phyloP scores from a whole-genome alignment of 1,140 invertebrate genomes.

The Drosophila equinoxialis region DNA sequence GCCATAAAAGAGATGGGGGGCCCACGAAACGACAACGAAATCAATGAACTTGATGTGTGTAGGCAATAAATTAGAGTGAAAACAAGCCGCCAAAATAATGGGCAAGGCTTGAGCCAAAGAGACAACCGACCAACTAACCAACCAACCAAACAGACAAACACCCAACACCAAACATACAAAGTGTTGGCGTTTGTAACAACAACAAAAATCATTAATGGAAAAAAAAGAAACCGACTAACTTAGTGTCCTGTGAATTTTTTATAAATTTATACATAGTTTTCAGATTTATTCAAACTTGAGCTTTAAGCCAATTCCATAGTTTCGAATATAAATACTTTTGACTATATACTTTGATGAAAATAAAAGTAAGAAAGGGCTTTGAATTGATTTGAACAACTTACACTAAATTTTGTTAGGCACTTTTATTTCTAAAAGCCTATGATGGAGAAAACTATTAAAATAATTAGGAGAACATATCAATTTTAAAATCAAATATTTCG shows the following conservation, averaged over 20 bases:
- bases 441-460: too few relatives aligned
- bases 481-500: too few relatives aligned
- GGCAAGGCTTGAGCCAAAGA: slow-evolving; percentile 40
- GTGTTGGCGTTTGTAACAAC: slow-evolving; percentile 54
- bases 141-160: slow-evolving; percentile 10
- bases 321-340: too few relatives aligned
- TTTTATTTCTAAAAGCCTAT: too few relatives aligned
- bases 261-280: too few relatives aligned
- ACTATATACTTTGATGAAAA: too few relatives aligned
- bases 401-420: too few relatives aligned
- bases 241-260: slow-evolving; percentile 3
- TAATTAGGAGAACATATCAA: too few relatives aligned
- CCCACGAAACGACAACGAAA: slow-evolving; percentile 48
- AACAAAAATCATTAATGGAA: background rate
- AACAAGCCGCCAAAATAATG: slow-evolving; percentile 64
- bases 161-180: slow-evolving; percentile 23
- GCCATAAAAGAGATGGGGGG: slow-evolving; percentile 36
- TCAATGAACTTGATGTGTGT: slow-evolving; percentile 71
- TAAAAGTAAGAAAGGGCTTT: too few relatives aligned
- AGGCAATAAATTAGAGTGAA: slow-evolving; percentile 72
- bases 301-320: too few relatives aligned
- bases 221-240: slow-evolving; percentile 16
- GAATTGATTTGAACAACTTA: too few relatives aligned
- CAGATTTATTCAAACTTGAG: too few relatives aligned
- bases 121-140: slow-evolving; percentile 25